Percentiles rank a stretch among this genome's conserved stretches.
Conservation (phyloP, 2,888 invertebrate species). For the Andrena bucephala region DNA sequence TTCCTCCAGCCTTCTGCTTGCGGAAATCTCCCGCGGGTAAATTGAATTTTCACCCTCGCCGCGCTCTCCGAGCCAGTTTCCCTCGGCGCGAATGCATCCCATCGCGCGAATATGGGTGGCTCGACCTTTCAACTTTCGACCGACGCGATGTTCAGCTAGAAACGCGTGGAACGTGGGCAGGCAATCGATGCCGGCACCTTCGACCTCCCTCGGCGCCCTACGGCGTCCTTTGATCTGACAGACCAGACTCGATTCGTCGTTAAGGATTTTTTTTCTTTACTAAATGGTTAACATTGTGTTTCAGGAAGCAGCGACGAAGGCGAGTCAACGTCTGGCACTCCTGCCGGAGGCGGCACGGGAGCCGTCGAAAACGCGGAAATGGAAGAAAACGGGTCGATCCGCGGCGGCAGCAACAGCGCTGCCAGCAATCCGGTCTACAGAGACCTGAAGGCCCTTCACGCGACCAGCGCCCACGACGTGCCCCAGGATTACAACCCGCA, state of each 20-base stretch:
- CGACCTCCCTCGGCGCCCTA: background rate
- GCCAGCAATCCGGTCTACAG: constrained; percentile 71
- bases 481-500: constrained; percentile 72
- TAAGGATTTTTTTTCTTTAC: background rate
- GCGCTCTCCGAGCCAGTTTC: background rate
- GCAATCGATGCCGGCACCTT: background rate
- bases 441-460: constrained; percentile 74
- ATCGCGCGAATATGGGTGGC: background rate
- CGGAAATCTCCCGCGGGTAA: constrained; percentile 36
- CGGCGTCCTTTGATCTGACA: constrained; percentile 12
- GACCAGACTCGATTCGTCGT: background rate
- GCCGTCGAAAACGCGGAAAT: constrained; percentile 86
- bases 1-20: background rate
- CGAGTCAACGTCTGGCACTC: constrained; percentile 85
- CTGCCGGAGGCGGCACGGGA: constrained; percentile 83
- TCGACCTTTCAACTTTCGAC: constrained; percentile 9
- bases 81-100: constrained; percentile 4
- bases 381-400: constrained; percentile 79
- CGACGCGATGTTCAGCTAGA: background rate
- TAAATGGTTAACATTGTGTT: constrained; percentile 36
- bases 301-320: constrained; percentile 86
- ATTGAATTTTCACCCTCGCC: constrained; percentile 30
- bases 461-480: constrained; percentile 70
- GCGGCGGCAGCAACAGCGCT: constrained; percentile 61
- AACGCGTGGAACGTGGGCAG: background rate